phyloP scores from a whole-genome alignment of 2,888 invertebrate species.

The Sicus ferrugineus region DNA sequence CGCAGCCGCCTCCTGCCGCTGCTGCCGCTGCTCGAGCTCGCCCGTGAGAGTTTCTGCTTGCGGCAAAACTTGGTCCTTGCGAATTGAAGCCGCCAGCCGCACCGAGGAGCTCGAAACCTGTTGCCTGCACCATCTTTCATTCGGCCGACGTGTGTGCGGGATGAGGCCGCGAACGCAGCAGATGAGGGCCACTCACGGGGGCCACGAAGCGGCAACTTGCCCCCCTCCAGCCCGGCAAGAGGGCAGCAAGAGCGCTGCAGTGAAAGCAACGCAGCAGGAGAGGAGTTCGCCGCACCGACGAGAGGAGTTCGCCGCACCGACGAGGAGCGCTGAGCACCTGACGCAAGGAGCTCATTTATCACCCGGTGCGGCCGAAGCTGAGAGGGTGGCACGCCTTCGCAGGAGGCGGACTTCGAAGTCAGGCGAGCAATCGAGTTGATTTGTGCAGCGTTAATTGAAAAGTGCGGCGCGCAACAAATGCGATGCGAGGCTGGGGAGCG shows the following conservation, averaged over 20 bases:
- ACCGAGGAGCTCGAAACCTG: slow-evolving; percentile 36
- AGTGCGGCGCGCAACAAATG: background rate
- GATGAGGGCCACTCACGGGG: background rate
- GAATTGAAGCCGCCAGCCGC: background rate
- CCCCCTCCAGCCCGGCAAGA: background rate
- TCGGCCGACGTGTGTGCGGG: background rate
- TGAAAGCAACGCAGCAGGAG: background rate
- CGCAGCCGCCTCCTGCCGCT: slow-evolving; percentile 11
- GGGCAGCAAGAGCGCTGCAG: background rate
- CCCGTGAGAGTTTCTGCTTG: slow-evolving; percentile 18
- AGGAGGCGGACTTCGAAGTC: background rate
- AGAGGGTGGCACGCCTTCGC: background rate
- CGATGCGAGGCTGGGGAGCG: background rate
- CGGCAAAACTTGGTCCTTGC: slow-evolving; percentile 27
- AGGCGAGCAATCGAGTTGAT: slow-evolving; percentile 21
- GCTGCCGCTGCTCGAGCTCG: background rate
- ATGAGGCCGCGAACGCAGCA: background rate
- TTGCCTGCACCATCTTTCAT: slow-evolving; percentile 43
- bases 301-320: slow-evolving; percentile 1
- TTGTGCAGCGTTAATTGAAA: slow-evolving; percentile 26
- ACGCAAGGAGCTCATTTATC: slow-evolving; percentile 43
- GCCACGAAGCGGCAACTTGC: background rate
- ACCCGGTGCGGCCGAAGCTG: background rate
- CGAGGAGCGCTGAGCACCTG: slow-evolving; percentile 36
- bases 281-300: background rate